A percentile compares a stretch with the other conserved stretches of the same genome.
Conservation (phyloP, 2,888 invertebrate genomes). For the Gerris lacustris region DNA sequence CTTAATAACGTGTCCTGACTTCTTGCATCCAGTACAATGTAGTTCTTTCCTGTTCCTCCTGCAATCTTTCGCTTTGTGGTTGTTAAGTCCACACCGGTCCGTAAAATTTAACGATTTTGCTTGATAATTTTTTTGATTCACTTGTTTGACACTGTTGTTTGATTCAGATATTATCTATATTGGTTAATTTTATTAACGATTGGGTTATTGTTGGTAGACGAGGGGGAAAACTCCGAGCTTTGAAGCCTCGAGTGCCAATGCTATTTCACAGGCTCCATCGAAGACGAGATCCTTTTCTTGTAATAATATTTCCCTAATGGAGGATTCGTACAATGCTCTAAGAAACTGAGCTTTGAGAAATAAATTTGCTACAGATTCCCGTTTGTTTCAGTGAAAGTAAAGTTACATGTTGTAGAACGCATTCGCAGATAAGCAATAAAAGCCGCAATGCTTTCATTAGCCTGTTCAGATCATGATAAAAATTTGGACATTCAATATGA, state of each 20-base stretch:
- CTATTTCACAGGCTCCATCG: slow-evolving; percentile 2
- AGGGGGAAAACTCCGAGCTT: neutral
- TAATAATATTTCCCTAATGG: slow-evolving; percentile 10
- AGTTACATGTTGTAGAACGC: neutral
- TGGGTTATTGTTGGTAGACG: neutral
- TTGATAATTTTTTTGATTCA: neutral
- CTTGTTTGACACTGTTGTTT: neutral
- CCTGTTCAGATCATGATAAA: neutral
- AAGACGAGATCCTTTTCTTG: neutral
- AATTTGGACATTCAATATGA: neutral
- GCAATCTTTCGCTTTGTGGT: neutral
- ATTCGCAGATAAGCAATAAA: neutral
- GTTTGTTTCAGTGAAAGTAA: neutral
- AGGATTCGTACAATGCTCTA: slow-evolving; percentile 9
- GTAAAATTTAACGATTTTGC: neutral
- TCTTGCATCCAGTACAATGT: neutral
- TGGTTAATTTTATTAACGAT: neutral
- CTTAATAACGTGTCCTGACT: neutral
- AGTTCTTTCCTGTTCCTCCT: neutral
- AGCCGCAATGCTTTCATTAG: neutral
- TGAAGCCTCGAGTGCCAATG: slow-evolving; percentile 10
- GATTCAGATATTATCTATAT: neutral
- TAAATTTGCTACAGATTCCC: neutral
- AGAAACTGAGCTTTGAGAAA: slow-evolving; percentile 14
- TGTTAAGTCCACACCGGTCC: neutral